Evolutionary conservation across 2,888 invertebrate species (phyloP), one percentile per base, ranked within the genome.

Genomic region (Agonopterix heracliana): DNA sequence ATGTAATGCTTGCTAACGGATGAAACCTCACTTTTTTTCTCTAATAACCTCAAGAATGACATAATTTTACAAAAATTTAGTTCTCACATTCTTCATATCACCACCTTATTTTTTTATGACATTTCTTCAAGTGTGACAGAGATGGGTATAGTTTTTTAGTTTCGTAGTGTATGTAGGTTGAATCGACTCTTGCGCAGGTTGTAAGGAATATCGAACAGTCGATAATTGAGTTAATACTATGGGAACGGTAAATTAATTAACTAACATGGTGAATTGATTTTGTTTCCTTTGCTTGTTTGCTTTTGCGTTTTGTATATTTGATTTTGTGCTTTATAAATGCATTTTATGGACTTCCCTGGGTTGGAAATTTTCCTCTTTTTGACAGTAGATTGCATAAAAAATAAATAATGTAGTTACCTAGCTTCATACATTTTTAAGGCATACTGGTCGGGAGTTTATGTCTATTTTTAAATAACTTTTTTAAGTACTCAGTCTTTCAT

Each of bases 171-270:
- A 63, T 55, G 53, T 61, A 55, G 61, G 62, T 61, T 53, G 46
- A 26, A 26, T 26, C 48, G 13, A 52, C 49, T 55, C 56, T 35
- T 42, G 53, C 55, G 47, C 47, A 44, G 44, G 49, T 51, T 50
- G 49, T 51, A 54, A 26, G 26, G 26, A 26, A 26, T 26, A 26
- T 48, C 46, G 44, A 54, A 47, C 49, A 45, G 54, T 55, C 52
- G 62, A 51, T 68, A 66, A 71, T 68, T 59, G 59, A 65, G 61
- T 56, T 69, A 70, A 75, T 72, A 60, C 50, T 53, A 71, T 71
- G 64, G 59, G 52, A 78, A 78, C 76, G 71, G 79, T 77, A 74
- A 57, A 68, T 60, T 64, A 66, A 74, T 71, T 59, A 63, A 9
- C 13, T 44, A n/a, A 36, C 45, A 36, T 57, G 50, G 46, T 61